Conservation (phyloP, 1,140 invertebrate genomes). For the Leguminivora glycinivorella region DNA sequence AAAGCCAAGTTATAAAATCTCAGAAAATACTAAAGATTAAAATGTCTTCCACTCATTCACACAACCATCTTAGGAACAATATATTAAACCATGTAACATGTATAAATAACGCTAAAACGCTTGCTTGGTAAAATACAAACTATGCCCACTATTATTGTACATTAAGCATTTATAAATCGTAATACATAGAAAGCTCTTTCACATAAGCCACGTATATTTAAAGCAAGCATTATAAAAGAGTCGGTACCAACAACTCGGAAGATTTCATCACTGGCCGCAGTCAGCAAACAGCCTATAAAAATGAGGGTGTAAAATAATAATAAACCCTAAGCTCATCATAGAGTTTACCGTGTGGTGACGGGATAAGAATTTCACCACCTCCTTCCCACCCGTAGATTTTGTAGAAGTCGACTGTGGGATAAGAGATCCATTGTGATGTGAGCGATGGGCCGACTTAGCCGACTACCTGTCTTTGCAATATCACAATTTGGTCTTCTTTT, state of each 20-base stretch:
- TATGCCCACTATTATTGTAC: neutral
- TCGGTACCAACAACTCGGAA: no score
- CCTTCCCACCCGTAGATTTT: no score
- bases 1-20: slow-evolving; percentile 18
- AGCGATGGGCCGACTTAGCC: no score
- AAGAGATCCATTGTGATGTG: no score
- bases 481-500: no score
- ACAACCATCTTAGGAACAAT: slow-evolving; percentile 26
- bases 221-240: neutral
- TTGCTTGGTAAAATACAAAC: neutral
- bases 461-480: no score
- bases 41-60: slow-evolving; percentile 11
- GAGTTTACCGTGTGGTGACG: no score
- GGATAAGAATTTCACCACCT: no score
- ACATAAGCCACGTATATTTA: neutral
- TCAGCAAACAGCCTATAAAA: neutral
- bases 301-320: no score
- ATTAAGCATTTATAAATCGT: neutral
- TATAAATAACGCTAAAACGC: neutral
- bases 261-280: neutral
- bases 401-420: no score
- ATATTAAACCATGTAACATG: neutral
- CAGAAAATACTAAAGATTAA: neutral
- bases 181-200: neutral
- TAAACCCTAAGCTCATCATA: no score